These are phyloP conservation scores for Leptinotarsa juncta DNA, from an alignment of 2,888 invertebrate genomes.

Conservation along the genomic window DNA sequence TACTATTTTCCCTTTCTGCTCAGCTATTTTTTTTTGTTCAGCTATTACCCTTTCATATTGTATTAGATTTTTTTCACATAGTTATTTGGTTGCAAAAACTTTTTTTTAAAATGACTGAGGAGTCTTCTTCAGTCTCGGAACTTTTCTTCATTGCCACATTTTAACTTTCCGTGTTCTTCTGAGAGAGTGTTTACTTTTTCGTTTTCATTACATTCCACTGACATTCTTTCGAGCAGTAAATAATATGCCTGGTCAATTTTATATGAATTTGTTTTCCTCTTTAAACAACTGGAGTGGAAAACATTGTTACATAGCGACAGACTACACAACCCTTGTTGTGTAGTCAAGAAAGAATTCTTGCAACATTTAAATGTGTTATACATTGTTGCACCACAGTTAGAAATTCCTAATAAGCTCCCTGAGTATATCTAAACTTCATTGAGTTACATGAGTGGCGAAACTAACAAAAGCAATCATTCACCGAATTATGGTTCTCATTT, in stretches of 20 bases:
- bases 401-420: background rate
- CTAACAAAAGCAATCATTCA: too few species aligned
- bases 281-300: constrained; percentile 7
- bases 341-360: background rate
- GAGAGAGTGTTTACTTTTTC: background rate
- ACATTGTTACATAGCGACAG: background rate
- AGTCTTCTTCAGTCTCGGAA: background rate
- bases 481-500: too few species aligned
- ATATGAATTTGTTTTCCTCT: background rate
- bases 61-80: background rate
- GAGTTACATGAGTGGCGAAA: too few species aligned
- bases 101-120: background rate
- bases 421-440: background rate
- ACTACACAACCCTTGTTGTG: background rate
- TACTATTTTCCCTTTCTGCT: too few species aligned
- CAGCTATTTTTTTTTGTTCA: background rate
- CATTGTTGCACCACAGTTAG: background rate
- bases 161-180: background rate
- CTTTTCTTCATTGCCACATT: background rate
- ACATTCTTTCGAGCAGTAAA: background rate
- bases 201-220: background rate
- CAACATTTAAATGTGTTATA: constrained; percentile 2
- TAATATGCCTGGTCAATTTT: background rate
- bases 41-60: background rate
- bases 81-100: background rate